phyloP scores from a whole-genome alignment of 2,113 vertebrate genomes.

The Accipiter cooperii region DNA sequence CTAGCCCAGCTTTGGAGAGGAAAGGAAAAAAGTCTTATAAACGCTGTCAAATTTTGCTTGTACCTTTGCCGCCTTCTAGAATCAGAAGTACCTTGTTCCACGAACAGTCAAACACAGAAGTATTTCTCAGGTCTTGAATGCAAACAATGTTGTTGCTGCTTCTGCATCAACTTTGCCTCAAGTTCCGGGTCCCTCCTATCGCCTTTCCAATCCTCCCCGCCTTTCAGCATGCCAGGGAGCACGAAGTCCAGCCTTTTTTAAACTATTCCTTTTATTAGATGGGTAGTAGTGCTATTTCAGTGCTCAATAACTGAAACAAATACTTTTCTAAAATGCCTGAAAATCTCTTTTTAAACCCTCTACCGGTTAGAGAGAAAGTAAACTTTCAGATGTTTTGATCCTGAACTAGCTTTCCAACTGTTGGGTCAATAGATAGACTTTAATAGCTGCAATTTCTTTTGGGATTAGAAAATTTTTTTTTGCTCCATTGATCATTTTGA shows the following conservation, averaged over 20 bases:
- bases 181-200: not conserved
- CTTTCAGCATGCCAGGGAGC: not conserved
- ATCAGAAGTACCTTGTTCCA: not conserved
- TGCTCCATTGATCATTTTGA: not conserved
- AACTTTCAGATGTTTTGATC: not conserved
- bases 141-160: not conserved
- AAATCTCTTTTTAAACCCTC: not conserved
- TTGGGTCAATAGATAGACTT: not conserved
- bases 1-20: not conserved
- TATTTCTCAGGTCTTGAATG: not conserved
- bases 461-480: not conserved
- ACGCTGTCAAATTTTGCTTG: not conserved
- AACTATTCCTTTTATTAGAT: not conserved
- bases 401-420: not conserved
- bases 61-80: not conserved
- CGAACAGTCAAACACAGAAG: not conserved
- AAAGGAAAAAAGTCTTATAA: not conserved
- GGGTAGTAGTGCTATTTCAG: not conserved
- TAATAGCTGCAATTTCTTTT: not conserved
- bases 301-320: not conserved
- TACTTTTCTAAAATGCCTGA: not conserved
- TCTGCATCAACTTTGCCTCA: not conserved
- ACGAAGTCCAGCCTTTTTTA: not conserved
- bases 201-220: not conserved
- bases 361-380: not conserved